Base-by-base conservation (phyloP, 2,797 vertebrate species). In the Dermochelys coriacea region DNA sequence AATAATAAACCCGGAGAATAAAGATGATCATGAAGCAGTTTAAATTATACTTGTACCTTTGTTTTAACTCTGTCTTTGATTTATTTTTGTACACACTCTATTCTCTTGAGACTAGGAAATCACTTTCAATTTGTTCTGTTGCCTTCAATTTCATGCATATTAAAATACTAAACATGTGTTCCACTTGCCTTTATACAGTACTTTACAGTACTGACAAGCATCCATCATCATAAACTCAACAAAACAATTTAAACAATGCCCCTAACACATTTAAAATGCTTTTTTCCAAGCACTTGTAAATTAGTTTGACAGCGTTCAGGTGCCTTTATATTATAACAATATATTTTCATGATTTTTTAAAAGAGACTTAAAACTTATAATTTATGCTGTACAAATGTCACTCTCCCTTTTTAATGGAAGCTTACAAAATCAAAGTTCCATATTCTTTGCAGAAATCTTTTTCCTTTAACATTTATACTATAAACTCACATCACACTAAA, bases 301-400 rank as follows among this genome's bases (percentile, higher is more conserved):
- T 59, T 57, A 34, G 7, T 64, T 31, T 8, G n/a, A 59, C 3
- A 41, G 1, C 6, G 1, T 75, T 57, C 25, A 29, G 6, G 1
- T 94, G 37, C 47, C 81, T 92, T 81, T 6, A 88, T 86, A 88
- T 19, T n/a, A 64, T 54, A 71, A 71, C 68, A 41, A 71, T 71
- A 71, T 80, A 8, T 19, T 80, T 55, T 51, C 25, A 8, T 68
- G 15, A 75, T 64, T 75, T 77, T 80, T 57, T 50, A n/a, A 31
- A 64, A 89, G 74, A 15, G 21, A 31, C 61, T 83, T 37, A 27
- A 79, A 8, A 64, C 8, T 29, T 51, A 5, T 29, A 23, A 57
- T 68, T 87, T 84, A 7, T 89, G 37, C 19, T 78, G 51, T 45
- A 75, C 47, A 29, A 83, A 64, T 64, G 68, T 71, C 68, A 71